phyloP scores from a whole-genome alignment of 2,113 vertebrate species.

The Cairina moschata region DNA sequence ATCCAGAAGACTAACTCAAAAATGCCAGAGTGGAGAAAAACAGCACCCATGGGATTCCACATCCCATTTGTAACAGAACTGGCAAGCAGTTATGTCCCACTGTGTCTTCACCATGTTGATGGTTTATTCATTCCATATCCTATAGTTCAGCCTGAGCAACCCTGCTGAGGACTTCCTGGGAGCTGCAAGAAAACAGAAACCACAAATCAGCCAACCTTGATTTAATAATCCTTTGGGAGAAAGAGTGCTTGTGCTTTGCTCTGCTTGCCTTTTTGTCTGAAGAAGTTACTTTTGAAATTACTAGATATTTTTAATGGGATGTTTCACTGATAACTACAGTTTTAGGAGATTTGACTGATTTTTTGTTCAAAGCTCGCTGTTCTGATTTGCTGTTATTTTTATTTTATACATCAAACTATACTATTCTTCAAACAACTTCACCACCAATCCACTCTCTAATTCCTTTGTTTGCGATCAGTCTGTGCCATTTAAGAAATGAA shows the following conservation, averaged over 20 bases:
- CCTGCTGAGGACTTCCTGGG: neutral
- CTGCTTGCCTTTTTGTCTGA: neutral
- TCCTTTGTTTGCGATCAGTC: neutral
- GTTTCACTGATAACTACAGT: neutral
- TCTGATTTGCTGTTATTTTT: neutral
- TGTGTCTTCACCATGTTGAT: neutral
- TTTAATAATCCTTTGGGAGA: neutral
- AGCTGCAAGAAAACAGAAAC: neutral
- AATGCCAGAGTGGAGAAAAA: neutral
- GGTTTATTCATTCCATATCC: neutral
- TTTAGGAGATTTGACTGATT: neutral
- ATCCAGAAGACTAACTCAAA: neutral
- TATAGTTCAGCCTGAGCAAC: neutral
- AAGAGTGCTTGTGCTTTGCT: neutral
- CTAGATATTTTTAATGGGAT: neutral
- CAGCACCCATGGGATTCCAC: accelerated
- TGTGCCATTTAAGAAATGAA: neutral
- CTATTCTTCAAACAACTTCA: neutral
- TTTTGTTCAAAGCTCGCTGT: neutral
- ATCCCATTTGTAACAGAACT: neutral
- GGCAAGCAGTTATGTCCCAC: neutral
- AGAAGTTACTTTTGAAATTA: neutral
- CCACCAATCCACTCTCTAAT: too few species aligned
- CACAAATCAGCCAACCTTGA: neutral
- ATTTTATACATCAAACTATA: neutral